phyloP scores from a whole-genome alignment of 2,113 vertebrate species.

The Dinomys branickii region DNA sequence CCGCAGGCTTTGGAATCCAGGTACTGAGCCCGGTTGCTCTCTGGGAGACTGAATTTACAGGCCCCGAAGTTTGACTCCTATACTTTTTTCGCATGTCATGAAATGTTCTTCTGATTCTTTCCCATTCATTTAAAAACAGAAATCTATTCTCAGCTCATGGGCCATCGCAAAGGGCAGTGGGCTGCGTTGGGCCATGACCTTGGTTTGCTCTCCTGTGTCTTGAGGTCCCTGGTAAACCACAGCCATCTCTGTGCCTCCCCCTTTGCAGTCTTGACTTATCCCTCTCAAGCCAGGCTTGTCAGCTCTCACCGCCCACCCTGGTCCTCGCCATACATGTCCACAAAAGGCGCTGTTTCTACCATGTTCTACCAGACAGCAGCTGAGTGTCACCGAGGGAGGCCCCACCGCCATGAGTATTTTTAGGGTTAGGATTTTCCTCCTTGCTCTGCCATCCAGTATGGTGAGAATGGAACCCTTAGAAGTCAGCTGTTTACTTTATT shows the following conservation, averaged over 20 bases:
- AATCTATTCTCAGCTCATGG: neutral
- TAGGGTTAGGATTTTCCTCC: neutral
- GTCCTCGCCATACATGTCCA: neutral
- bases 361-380: accelerated
- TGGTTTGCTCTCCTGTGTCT: accelerated
- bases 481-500: neutral
- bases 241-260: neutral
- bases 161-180: accelerated
- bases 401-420: accelerated
- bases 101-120: neutral
- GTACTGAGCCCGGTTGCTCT: neutral
- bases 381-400: accelerated
- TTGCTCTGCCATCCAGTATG: neutral
- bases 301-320: neutral
- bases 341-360: accelerated
- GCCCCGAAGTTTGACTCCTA: neutral
- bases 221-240: neutral
- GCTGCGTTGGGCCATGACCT: neutral
- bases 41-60: neutral
- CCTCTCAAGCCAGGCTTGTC: neutral
- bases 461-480: neutral
- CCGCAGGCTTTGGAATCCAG: neutral
- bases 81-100: neutral
- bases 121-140: neutral
- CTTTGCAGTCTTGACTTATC: no score